Base-by-base conservation (phyloP, 2,797 vertebrate genomes). In the Alectoris magna region DNA sequence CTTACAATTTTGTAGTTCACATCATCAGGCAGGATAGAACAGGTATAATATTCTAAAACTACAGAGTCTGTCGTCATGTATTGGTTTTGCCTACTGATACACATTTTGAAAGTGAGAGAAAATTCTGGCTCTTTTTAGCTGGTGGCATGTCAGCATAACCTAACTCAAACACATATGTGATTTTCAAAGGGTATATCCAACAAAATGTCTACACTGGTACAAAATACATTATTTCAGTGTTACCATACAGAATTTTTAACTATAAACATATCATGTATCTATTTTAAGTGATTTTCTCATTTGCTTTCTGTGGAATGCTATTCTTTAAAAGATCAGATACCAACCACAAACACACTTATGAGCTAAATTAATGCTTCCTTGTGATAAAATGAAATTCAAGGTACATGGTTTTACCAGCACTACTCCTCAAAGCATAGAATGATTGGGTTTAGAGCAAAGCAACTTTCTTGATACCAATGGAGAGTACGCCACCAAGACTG, bases 351-450 rank as follows among this genome's bases (percentile, higher is more conserved):
- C 48, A 44, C 88, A 87, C 75, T 69, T 95, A 91, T 17, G 2
- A 39, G 13, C 4, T 87, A 73, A 95, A 95, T 36, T 68, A 66
- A 81, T 78, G 63, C 58, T 93, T 96, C 95, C 89, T 97, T 79
- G 77, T 2, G 5, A 68, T 31, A 71, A 88, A 95, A 93, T 63
- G 79, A 91, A 94, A 89, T 74, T 58, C 0, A 67, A 41, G 9
- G 34, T 49, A 34, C 48, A 44, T 80, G 78, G 58, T 89, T 91
- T 87, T 53, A 91, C 70, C 56, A 96, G 85, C 44, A 94, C 83
- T 86, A 49, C 8, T 92, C 44, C 71, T 86, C 73, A 55, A 91
- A 93, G 66, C 84, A 16, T 88, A 93, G 67, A 94, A 91, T 24
- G 81, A 2, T 10, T 3, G 12, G 23, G 87, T 68, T 89, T 77